Evolutionary conservation across 2,113 vertebrate genomes (phyloP), one percentile per base, ranked within the genome.

Genomic region (Terrapene triunguis): DNA sequence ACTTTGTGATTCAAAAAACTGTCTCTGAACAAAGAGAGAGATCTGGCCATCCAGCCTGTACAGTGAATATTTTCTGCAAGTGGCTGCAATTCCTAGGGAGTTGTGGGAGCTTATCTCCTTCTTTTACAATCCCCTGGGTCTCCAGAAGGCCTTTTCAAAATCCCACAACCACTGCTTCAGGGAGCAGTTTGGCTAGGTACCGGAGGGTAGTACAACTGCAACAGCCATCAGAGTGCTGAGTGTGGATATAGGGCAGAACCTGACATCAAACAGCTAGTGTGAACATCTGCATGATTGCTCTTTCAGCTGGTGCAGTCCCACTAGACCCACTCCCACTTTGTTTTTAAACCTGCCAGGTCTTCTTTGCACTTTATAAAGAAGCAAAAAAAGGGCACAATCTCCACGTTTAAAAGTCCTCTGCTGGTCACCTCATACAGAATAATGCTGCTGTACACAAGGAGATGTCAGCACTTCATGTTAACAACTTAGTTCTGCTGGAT

Each of bases 401-500:
- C 14, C 10, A 10, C 7, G 55, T 85, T 90, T 48, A 38, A 1
- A 84, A 84, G 42, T 47, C 47, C 59, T 84, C 76, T 53, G 69
- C 10, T 72, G 89, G 1, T 32, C 42, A 62, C 29, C 5, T 94
- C 21, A 22, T 42, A 5, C 12, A 27, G 42, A 54, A 69, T 5
- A 44, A 59, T 27, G 25, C 59, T 27, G 25, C 59, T 74, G 90
- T 81, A 44, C 53, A 13, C 65, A 74, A 38, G 0, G 0, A 72
- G 6, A 79, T 80, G 54, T 62, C 54, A 74, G 0, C 10, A 81
- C 47, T 76, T n/a, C n/a, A 4, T 62, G 89, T 82, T 78, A 92
- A 51, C 27, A 82, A 38, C 47, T 32, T n/a, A 13, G 1, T 0
- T 69, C 38, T 53, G 0, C 0, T 55, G 29, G 53, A 76, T 86